phyloP scores from a whole-genome alignment of 2,797 vertebrate species.

The Macropus fuliginosus region DNA sequence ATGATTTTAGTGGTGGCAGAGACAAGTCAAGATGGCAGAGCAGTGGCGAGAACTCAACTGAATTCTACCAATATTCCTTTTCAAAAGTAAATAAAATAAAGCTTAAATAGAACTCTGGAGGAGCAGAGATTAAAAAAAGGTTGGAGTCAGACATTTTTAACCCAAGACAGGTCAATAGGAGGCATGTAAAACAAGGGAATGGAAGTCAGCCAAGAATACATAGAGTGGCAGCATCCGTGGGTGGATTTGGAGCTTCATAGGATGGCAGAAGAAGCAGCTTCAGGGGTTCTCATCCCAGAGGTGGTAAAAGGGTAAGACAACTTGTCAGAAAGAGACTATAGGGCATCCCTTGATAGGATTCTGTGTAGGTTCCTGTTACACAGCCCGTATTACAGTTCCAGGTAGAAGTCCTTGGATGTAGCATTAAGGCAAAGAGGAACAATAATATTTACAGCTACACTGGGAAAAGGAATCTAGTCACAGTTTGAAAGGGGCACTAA shows the following conservation, averaged over 20 bases:
- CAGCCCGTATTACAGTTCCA: neutral
- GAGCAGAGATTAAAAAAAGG: neutral
- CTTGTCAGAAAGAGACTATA: neutral
- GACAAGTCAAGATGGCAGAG: neutral
- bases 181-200: too few species aligned
- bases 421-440: neutral
- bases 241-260: neutral
- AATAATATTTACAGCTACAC: neutral
- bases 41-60: neutral
- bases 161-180: neutral
- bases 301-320: neutral
- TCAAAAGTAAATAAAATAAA: too few species aligned
- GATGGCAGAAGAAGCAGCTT: neutral
- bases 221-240: rapidly evolving
- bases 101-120: too few species aligned
- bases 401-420: neutral
- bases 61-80: neutral
- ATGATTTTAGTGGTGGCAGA: neutral
- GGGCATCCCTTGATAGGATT: neutral
- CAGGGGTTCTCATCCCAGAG: neutral
- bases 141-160: neutral
- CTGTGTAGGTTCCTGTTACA: too few species aligned
- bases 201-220: neutral
- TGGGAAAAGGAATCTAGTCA: neutral
- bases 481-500: neutral